Evolutionary conservation across 1,140 invertebrate species (phyloP).

Genomic region (Apis mellifera): Amel_HAv3.1 CM009943.2:171001-171500

Average conservation of each 20-base stretch:
- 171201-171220: too few relatives aligned
- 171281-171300: slow-evolving; percentile 23
- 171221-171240: too few relatives aligned
- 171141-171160: too few relatives aligned
- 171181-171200: not conserved
- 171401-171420: slow-evolving; percentile 33
- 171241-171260: slow-evolving; percentile 25
- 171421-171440: slow-evolving; percentile 14
- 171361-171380: slow-evolving; percentile 8
- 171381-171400: slow-evolving; percentile 20
- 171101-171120: too few relatives aligned
- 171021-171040: too few relatives aligned
- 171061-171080: too few relatives aligned
- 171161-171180: too few relatives aligned
- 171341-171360: not conserved
- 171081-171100: too few relatives aligned
- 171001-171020: too few relatives aligned
- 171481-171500: too few relatives aligned
- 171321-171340: not conserved
- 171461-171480: not conserved
- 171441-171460: slow-evolving; percentile 21
- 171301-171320: not conserved
- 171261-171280: slow-evolving; percentile 26
- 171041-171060: too few relatives aligned
- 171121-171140: too few relatives aligned